phyloP scores from a whole-genome alignment of 2,113 vertebrate species.

The Myiozetetes cayanensis region DNA sequence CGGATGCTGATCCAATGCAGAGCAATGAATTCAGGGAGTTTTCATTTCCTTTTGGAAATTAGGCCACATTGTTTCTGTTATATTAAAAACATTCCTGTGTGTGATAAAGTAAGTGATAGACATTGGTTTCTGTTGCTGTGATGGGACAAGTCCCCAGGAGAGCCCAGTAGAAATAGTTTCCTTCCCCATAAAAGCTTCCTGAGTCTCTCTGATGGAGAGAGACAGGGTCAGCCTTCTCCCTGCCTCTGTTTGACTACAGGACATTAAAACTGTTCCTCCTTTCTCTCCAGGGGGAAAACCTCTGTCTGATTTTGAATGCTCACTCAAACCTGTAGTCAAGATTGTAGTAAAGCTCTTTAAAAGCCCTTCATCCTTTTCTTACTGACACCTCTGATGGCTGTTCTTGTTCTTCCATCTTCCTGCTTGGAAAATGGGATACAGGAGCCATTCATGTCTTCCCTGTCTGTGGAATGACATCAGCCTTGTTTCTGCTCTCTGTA shows the following conservation, averaged over 20 bases:
- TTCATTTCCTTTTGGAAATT: constrained; percentile 36
- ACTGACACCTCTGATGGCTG: neutral
- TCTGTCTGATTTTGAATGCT: neutral
- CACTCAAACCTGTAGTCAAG: neutral
- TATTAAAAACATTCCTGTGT: neutral
- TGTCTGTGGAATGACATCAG: neutral
- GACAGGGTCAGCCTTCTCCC: neutral
- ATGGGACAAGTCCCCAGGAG: neutral
- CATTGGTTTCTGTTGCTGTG: neutral
- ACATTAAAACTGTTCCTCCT: neutral
- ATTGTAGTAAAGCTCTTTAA: neutral
- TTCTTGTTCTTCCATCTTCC: too few species aligned
- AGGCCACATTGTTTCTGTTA: neutral
- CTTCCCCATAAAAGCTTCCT: neutral
- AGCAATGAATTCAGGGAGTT: neutral
- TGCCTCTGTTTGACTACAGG: neutral
- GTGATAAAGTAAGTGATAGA: neutral
- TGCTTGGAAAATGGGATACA: neutral
- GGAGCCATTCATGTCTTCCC: neutral
- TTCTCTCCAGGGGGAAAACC: neutral
- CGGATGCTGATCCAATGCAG: neutral
- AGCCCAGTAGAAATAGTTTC: neutral
- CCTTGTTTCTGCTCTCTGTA: neutral
- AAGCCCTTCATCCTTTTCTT: neutral
- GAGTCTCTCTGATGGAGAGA: neutral